Evolutionary conservation across 1,140 invertebrate species (phyloP), one percentile per base, ranked within the genome.

Genomic region (Ostrea edulis): DNA sequence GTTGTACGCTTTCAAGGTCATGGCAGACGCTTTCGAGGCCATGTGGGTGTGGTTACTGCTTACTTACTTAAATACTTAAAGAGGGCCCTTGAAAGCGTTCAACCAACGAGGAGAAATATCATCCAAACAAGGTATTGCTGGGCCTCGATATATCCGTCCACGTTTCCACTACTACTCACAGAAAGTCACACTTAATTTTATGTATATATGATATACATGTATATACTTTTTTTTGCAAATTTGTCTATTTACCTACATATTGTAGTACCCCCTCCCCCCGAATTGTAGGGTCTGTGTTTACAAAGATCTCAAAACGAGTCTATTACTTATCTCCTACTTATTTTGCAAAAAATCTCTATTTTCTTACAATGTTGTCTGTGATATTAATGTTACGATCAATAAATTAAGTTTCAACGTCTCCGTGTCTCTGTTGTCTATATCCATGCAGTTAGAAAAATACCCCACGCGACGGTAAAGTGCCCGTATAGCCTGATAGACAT

Each of bases 311-410:
- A 62, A n/a, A 20, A 7, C 14, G 35, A 44, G n/a, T 20, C n/a
- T 62, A 62, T 17, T 62, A n/a, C n/a, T 17, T 62, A 62, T n/a
- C n/a, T 62, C 17, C 55, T 62, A 77, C 68, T 77, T 25, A 14
- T 68, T 35, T 29, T 77, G 14, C 12, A 12, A 14, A 29, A 35
- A 77, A 77, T 77, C 68, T 77, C 68, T 77, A 77, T 77, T 77
- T 77, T 77, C 68, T 77, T 77, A 77, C 25, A 77, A 11, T 77
- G 68, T 77, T 77, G 68, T 77, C 68, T 77, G 68, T 77, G 68
- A 77, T 77, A 77, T 77, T 12, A 25, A 77, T 77, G 68, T 77
- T 77, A 35, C 22, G 9, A 35, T 29, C 29, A 77, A 77, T 77
- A 77, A 77, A 77, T 77, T 77, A 77, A 77, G 68, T 77, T 77